Evolutionary conservation across 2,797 vertebrate species (phyloP), one percentile per base, ranked within the genome.

Genomic region (Furcifer pardalis): DNA sequence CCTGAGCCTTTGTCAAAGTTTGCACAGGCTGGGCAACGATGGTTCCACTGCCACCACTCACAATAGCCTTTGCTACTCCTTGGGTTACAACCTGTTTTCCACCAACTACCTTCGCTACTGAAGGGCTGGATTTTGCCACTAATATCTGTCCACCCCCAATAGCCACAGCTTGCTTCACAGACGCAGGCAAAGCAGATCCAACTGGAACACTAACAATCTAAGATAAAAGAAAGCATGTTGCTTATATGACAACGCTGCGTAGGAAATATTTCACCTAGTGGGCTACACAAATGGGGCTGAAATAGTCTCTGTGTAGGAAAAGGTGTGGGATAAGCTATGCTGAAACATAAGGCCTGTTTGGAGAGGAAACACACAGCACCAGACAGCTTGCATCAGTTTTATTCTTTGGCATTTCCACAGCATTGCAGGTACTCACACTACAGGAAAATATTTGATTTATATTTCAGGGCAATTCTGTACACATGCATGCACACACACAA

Each of bases 91-190:
- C 98, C 92, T 99, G 98, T 92, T 99, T 99, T 8, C 97, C 97
- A 12, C 97, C 97, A 92, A 98, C 96, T 89, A 98, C 96, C 93
- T 99, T 99, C 84, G 98, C 95, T 44, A 96, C 96, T 0, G 97
- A 96, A 49, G 98, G 96, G 93, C 95, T 96, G 81, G 98, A 96
- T 94, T 99, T 99, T 87, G 99, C 97, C 27, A 99, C 98, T 46
- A 99, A 95, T 90, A 99, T 98, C 93, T 99, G 99, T 49, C 98
- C 98, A 25, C 98, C 97, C 87, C 98, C 97, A 87, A 99, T 97
- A 7, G 99, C 97, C 91, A 99, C 98, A 0, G 97, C 95, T 91
- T 99, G 99, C 90, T 99, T 99, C 90, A 98, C 97, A 1, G 98
- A 95, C 0, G 98, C 97, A 94, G 98, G 98, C 82, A 99, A 96